Evolutionary conservation across 2,888 invertebrate species (phyloP).

Genomic region (Microchrysa polita): DNA sequence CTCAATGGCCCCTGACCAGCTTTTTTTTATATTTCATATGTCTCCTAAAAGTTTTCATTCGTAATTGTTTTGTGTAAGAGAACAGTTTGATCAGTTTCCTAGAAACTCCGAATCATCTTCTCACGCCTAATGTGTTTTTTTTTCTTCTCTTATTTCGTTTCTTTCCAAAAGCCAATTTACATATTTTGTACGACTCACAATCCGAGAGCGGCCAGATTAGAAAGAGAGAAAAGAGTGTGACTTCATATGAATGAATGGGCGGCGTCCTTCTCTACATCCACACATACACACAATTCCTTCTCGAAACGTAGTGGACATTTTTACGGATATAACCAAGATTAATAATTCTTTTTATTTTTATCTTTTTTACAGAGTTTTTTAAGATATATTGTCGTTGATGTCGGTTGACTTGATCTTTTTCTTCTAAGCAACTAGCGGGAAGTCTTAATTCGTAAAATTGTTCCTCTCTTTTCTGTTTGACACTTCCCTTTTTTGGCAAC

Average conservation of each 20-base stretch:
- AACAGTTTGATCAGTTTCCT: slow-evolving; percentile 27
- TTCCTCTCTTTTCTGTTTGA: too few relatives aligned
- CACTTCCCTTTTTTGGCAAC: too few relatives aligned
- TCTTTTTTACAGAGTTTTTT: slow-evolving; percentile 40
- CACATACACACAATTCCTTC: neutral
- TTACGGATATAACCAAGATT: slow-evolving; percentile 32
- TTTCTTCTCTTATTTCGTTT: slow-evolving; percentile 36
- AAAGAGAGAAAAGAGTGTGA: slow-evolving; percentile 18
- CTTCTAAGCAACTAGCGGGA: too few relatives aligned
- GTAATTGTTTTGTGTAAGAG: neutral
- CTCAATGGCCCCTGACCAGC: too few relatives aligned
- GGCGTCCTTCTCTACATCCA: slow-evolving; percentile 23
- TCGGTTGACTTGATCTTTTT: slow-evolving; percentile 17
- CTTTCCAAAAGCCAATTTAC: slow-evolving; percentile 40
- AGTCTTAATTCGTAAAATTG: too few relatives aligned
- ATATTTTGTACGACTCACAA: slow-evolving; percentile 8
- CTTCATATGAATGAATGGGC: slow-evolving; percentile 24
- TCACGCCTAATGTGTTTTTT: slow-evolving; percentile 29
- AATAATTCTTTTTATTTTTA: slow-evolving; percentile 44
- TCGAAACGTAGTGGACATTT: neutral
- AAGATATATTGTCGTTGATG: neutral
- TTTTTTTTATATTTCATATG: neutral
- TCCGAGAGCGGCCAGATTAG: slow-evolving; percentile 22
- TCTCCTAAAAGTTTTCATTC: neutral
- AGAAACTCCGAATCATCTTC: slow-evolving; percentile 12